Conservation (phyloP, 2,888 invertebrate genomes). For the Erannis defoliaria region DNA sequence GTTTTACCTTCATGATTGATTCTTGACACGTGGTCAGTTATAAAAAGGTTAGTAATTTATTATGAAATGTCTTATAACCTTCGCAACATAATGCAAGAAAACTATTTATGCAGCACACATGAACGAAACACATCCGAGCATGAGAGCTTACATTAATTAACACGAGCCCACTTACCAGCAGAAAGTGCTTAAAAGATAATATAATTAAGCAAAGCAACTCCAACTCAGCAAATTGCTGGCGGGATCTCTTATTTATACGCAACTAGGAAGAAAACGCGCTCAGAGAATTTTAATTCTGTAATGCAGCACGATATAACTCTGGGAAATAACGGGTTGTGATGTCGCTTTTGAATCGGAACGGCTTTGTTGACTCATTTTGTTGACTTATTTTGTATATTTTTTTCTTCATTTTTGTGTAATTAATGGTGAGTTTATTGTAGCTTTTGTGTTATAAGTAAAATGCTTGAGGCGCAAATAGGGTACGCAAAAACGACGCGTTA, state of each 20-base stretch:
- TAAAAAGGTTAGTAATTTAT: too few species aligned
- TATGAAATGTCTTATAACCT: background rate
- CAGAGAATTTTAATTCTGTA: constrained; percentile 76
- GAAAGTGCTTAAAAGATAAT: constrained; percentile 58
- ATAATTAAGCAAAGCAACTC: constrained; percentile 75
- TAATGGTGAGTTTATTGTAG: background rate
- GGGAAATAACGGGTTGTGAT: constrained; percentile 20
- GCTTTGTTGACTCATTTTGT: constrained; percentile 12
- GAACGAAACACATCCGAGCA: constrained; percentile 41
- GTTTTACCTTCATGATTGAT: too few species aligned
- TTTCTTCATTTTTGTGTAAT: too few species aligned
- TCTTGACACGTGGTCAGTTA: too few species aligned
- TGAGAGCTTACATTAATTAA: constrained; percentile 60
- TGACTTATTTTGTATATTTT: too few species aligned
- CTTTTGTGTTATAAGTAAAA: background rate
- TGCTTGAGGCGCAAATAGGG: too few species aligned
- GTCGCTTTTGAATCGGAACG: constrained; percentile 3
- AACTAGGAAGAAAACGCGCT: constrained; percentile 62
- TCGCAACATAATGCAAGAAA: constrained; percentile 5
- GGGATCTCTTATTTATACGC: constrained; percentile 71
- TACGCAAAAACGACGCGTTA: too few species aligned
- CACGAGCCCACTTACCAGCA: constrained; percentile 60
- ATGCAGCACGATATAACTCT: constrained; percentile 62
- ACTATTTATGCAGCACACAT: constrained; percentile 30
- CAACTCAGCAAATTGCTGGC: constrained; percentile 66